These are phyloP conservation scores for Thymelicus sylvestris DNA, from an alignment of 2,888 invertebrate genomes.

Conservation along the genomic window DNA sequence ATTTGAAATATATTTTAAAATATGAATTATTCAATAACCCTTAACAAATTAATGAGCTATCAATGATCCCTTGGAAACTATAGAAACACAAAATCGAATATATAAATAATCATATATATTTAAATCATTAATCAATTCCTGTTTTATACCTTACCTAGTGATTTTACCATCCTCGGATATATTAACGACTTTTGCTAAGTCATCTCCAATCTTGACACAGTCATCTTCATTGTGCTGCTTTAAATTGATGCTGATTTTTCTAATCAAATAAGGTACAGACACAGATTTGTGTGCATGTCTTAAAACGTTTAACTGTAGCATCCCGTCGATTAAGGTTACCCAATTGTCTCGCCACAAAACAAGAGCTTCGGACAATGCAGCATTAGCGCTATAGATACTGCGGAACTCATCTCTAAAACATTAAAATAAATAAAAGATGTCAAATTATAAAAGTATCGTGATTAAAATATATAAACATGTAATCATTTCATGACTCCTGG, in stretches of 20 bases:
- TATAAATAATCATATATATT: neutral
- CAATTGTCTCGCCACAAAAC: conserved; percentile 89
- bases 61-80: no score
- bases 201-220: conserved; percentile 28
- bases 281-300: conserved; percentile 84
- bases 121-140: no score
- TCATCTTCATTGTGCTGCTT: conserved; percentile 44
- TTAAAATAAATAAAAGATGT: no score
- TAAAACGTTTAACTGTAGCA: conserved; percentile 90
- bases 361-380: conserved; percentile 57
- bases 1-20: no score
- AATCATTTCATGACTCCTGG: no score
- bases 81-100: neutral
- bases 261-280: conserved; percentile 83
- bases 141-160: conserved; percentile 49
- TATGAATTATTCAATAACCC: no score
- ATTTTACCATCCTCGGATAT: conserved; percentile 45
- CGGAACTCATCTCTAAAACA: conserved; percentile 56
- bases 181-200: conserved; percentile 44
- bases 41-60: no score
- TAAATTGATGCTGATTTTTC: conserved; percentile 53
- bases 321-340: conserved; percentile 92
- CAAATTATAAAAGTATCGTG: no score
- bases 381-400: conserved; percentile 52
- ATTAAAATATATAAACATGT: no score